Base-by-base conservation (phyloP, 2,888 invertebrate species). In the Macrosiphum euphorbiae region DNA sequence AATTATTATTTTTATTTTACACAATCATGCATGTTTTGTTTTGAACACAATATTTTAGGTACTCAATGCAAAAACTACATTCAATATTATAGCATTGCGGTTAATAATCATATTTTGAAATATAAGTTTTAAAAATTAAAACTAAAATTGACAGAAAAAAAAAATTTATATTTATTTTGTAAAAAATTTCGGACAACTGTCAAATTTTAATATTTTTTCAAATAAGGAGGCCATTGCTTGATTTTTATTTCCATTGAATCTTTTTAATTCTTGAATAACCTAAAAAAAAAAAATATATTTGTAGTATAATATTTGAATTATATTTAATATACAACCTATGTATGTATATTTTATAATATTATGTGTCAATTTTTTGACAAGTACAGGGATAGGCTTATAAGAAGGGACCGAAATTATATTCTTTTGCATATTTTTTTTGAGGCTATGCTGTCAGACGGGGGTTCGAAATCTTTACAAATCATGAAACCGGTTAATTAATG, bases 141-240 rank as follows among this genome's bases (percentile, higher is more conserved):
- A n/a, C n/a, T n/a, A n/a, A n/a, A n/a, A n/a, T n/a, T n/a, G n/a
- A n/a, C n/a, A n/a, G n/a, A n/a, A n/a, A n/a, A n/a, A n/a, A n/a
- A n/a, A n/a, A n/a, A n/a, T n/a, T n/a, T n/a, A n/a, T n/a, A n/a
- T n/a, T n/a, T n/a, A n/a, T n/a, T n/a, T n/a, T n/a, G 4, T 41
- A 11, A 85, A 88, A n/a, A 67, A 67, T 7, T 28, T 52, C 52
- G 41, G 67, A 92, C 41, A n/a, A 58, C 3, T 85, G 91, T 97
- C 96, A 98, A 96, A 98, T 96, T 97, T 98, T 92, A 98, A 96
- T 5, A 98, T 98, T 96, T 98, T 98, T 0, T 98, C 98, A 95
- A 98, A 97, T 10, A 99, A 96, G 4, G 98, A 97, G 20, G 98
- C 98, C 0, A 97, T 97, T 0, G 99, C 98, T 96, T 98, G 97